A percentile compares a stretch with the other conserved stretches of the same genome.
phyloP scores from a whole-genome alignment of 2,888 invertebrate genomes.

The Ophioninae sp. region DNA sequence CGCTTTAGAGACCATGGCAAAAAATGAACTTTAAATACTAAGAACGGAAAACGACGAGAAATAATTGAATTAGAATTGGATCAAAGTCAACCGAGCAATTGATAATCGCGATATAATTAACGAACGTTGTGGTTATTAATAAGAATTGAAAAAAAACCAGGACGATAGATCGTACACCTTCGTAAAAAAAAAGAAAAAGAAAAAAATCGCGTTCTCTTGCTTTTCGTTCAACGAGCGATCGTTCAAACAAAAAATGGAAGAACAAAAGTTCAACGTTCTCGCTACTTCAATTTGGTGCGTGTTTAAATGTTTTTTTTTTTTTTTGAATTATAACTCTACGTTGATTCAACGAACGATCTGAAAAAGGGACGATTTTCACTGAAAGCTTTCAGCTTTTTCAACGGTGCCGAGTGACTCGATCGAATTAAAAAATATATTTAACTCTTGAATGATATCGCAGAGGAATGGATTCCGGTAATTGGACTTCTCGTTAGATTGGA shows the following conservation, averaged over 20 bases:
- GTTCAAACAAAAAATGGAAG: neutral
- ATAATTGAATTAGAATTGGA: slow-evolving; percentile 37
- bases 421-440: slow-evolving; percentile 1
- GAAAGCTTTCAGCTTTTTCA: neutral
- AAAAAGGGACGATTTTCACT: neutral
- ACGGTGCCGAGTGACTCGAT: neutral
- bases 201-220: neutral
- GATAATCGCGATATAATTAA: slow-evolving; percentile 31
- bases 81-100: slow-evolving; percentile 34
- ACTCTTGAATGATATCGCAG: neutral
- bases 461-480: slow-evolving; percentile 13
- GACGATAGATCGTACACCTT: neutral
- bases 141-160: slow-evolving; percentile 9
- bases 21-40: slow-evolving; percentile 38
- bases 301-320: neutral
- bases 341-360: neutral
- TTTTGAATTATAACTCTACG: neutral
- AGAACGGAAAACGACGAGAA: slow-evolving; percentile 24
- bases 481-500: neutral
- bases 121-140: slow-evolving; percentile 32
- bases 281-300: neutral
- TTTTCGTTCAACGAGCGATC: neutral
- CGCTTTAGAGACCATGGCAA: slow-evolving; percentile 11
- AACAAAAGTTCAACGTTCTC: neutral
- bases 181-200: neutral